Conservation (phyloP, 1,140 invertebrate genomes). For the Macrotrachela quadricornifera region DNA sequence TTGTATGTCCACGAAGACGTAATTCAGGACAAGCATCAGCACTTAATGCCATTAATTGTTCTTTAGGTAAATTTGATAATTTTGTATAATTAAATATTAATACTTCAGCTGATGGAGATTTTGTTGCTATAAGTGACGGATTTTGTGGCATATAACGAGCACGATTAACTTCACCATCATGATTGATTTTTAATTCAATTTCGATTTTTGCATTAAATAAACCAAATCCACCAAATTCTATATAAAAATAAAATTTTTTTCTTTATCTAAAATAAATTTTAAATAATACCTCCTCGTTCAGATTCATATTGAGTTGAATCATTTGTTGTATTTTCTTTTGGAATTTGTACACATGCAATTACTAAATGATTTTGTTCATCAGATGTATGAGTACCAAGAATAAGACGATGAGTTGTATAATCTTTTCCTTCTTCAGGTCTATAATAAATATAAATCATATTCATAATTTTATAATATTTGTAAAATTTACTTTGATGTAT, state of each 20-base stretch:
- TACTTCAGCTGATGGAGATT: constrained; percentile 95
- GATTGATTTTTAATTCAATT: constrained; percentile 99
- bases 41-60: neutral
- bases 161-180: constrained; percentile 96
- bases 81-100: constrained; percentile 98
- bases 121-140: constrained; percentile 94
- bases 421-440: constrained; percentile 82
- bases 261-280: too few species aligned
- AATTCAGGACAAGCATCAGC: constrained; percentile 62
- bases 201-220: constrained; percentile 97
- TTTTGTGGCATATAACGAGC: constrained; percentile 99
- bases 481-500: constrained; percentile 55
- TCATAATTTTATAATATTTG: too few species aligned
- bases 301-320: constrained; percentile 97
- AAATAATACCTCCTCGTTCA: constrained; percentile 52
- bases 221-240: constrained; percentile 96
- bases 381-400: constrained; percentile 94
- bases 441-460: too few species aligned
- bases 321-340: constrained; percentile 48
- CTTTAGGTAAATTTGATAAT: constrained; percentile 7
- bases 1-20: constrained; percentile 79
- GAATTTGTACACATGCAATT: constrained; percentile 90
- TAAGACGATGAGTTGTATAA: constrained; percentile 88
- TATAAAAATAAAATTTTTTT: too few species aligned
- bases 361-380: constrained; percentile 98